These are phyloP conservation scores for Pituophis catenifer DNA, from an alignment of 2,113 vertebrate genomes.

Conservation along the genomic window DNA sequence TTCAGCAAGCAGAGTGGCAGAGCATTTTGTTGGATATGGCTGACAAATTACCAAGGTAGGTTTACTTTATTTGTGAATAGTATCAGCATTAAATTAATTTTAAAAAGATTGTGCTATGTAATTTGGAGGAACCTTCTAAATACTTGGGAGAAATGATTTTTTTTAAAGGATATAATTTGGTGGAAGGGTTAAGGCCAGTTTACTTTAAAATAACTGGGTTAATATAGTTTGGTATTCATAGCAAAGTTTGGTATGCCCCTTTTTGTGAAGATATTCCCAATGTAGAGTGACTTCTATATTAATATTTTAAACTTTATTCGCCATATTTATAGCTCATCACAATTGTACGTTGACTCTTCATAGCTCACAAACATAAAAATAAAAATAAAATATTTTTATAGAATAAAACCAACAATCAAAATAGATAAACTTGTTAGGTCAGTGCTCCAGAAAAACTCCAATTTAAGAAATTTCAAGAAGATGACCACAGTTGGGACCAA, in stretches of 20 bases:
- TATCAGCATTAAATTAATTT: not conserved
- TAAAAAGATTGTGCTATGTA: not conserved
- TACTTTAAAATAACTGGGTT: not conserved
- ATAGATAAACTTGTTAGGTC: not conserved
- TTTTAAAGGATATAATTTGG: not conserved
- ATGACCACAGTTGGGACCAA: not conserved
- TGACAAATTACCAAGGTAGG: conserved; percentile 83
- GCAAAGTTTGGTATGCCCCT: not conserved
- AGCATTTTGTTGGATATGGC: conserved; percentile 91
- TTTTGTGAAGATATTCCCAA: not conserved
- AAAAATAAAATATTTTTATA: not conserved
- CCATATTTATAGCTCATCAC: not conserved
- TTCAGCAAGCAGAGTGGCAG: conserved; percentile 89
- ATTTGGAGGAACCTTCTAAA: not conserved
- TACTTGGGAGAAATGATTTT: not conserved
- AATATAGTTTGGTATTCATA: not conserved
- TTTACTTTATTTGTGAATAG: not conserved
- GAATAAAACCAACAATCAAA: not conserved
- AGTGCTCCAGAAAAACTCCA: not conserved
- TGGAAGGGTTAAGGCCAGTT: not conserved
- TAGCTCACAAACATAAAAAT: not conserved
- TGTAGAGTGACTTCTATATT: not conserved
- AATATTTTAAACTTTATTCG: not conserved
- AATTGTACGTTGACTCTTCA: not conserved
- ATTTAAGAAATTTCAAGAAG: not conserved